A percentile compares a stretch with the other conserved stretches of the same genome.
These are phyloP conservation scores for Philotrypesis tridentata DNA, from an alignment of 1,140 invertebrate species.

Conservation along the genomic window DNA sequence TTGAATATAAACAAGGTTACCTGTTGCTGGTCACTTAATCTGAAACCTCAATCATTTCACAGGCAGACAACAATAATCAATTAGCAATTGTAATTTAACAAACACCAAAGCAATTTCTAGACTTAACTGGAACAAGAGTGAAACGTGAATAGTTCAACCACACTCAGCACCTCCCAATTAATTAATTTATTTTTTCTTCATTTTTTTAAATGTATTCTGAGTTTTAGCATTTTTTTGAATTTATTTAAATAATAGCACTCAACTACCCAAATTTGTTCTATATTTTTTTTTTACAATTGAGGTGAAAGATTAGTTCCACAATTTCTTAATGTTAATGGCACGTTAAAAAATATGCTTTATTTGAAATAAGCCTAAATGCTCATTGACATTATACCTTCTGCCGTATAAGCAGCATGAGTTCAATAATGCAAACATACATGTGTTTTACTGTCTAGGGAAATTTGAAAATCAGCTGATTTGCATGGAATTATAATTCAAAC, in stretches of 20 bases:
- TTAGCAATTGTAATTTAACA: slow-evolving; percentile 48
- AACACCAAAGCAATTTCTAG: slow-evolving; percentile 36
- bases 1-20: slow-evolving; percentile 32
- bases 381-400: slow-evolving; percentile 39
- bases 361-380: slow-evolving; percentile 39
- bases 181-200: slow-evolving; percentile 40
- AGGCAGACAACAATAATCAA: slow-evolving; percentile 46
- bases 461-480: slow-evolving; percentile 31
- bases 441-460: slow-evolving; percentile 42
- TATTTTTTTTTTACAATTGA: slow-evolving; percentile 36
- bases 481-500: slow-evolving; percentile 43
- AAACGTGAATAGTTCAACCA: slow-evolving; percentile 25
- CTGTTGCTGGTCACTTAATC: slow-evolving; percentile 40
- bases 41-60: slow-evolving; percentile 44
- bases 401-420: slow-evolving; percentile 44
- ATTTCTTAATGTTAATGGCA: slow-evolving; percentile 32
- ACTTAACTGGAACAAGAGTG: slow-evolving; percentile 8
- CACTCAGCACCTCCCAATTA: slow-evolving; percentile 61
- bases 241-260: not conserved
- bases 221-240: slow-evolving; percentile 43
- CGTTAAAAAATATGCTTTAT: slow-evolving; percentile 46
- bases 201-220: slow-evolving; percentile 45
- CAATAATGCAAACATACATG: slow-evolving; percentile 43
- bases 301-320: slow-evolving; percentile 43
- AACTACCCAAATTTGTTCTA: slow-evolving; percentile 1